These are phyloP conservation scores for Notarius lentiginosus DNA, from an alignment of 2,113 vertebrate genomes.

Conservation along the genomic window DNA sequence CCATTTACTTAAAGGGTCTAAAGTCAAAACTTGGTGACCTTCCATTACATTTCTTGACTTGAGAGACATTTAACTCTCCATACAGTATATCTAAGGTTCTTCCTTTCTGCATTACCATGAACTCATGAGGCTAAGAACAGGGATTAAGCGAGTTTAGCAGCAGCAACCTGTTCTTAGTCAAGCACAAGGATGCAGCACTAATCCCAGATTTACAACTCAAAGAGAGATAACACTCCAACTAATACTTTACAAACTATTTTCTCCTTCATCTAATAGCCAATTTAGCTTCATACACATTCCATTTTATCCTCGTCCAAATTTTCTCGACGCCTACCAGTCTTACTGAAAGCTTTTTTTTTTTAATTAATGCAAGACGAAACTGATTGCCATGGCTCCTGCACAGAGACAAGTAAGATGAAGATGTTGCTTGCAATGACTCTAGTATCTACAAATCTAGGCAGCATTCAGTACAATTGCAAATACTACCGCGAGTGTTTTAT, in stretches of 20 bases:
- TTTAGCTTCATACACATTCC: neutral
- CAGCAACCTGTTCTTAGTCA: constrained; percentile 41
- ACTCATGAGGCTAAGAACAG: constrained; percentile 30
- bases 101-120: constrained; percentile 14
- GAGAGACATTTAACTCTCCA: neutral
- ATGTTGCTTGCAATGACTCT: neutral
- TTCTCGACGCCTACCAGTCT: neutral
- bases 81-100: constrained; percentile 15
- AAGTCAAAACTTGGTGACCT: constrained; percentile 13
- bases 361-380: neutral
- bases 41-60: constrained; percentile 2
- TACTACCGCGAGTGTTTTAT: neutral
- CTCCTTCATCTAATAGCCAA: neutral
- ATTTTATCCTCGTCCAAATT: neutral
- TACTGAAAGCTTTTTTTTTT: neutral
- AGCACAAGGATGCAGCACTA: constrained; percentile 31
- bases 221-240: constrained; percentile 6
- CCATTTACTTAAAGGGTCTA: neutral
- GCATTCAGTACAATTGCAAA: neutral
- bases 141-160: constrained; percentile 39
- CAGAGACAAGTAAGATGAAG: neutral
- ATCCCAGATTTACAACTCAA: constrained; percentile 47
- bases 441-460: neutral
- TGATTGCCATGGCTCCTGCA: neutral
- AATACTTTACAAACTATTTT: neutral